phyloP scores from a whole-genome alignment of 2,113 vertebrate genomes.

The Poeciliopsis prolifica region DNA sequence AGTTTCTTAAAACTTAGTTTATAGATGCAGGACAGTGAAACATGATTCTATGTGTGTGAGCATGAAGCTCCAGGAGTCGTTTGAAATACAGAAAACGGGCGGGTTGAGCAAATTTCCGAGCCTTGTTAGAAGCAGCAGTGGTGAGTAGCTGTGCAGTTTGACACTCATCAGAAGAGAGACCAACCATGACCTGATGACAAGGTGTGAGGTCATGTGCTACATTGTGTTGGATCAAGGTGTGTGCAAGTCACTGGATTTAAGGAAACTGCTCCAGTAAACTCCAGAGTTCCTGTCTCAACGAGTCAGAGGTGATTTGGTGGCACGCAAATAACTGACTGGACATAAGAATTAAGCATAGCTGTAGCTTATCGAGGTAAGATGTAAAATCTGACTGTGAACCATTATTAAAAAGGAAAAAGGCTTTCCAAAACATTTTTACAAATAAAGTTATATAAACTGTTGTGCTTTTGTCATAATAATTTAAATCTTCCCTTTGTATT shows the following conservation, averaged over 20 bases:
- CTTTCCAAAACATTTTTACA: too few species aligned
- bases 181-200: background rate
- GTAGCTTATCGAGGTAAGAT: background rate
- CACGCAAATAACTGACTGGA: background rate
- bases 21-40: too few species aligned
- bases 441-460: too few species aligned
- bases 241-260: background rate
- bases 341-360: background rate
- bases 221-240: background rate
- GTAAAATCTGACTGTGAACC: background rate
- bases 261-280: background rate
- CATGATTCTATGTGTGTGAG: too few species aligned
- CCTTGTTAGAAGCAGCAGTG: background rate
- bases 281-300: background rate
- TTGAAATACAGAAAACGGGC: too few species aligned
- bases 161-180: conserved; percentile 5
- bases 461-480: too few species aligned
- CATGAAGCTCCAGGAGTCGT: too few species aligned
- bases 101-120: background rate
- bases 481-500: too few species aligned
- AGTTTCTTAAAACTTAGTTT: too few species aligned
- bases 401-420: too few species aligned
- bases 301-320: background rate
- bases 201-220: conserved; percentile 10
- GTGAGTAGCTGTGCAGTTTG: background rate